A percentile compares a stretch with the other conserved stretches of the same genome.
phyloP scores from a whole-genome alignment of 2,797 vertebrate species.

The Percopsis omiscomaycus region DNA sequence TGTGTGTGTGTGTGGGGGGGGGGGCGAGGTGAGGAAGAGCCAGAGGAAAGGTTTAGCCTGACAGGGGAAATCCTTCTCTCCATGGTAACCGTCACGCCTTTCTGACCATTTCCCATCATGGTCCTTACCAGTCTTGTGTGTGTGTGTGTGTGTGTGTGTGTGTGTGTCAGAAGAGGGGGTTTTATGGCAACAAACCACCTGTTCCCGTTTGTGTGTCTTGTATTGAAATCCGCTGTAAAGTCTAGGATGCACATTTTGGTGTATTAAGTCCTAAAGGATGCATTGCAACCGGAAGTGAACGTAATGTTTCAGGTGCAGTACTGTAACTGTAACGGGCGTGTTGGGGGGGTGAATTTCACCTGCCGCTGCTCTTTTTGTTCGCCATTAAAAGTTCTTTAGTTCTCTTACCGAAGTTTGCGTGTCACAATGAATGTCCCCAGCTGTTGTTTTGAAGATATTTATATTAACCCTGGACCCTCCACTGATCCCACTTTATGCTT shows the following conservation, averaged over 20 bases:
- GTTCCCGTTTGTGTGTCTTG: no score
- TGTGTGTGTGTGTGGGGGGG: slow-evolving; percentile 42
- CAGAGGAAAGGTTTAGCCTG: slow-evolving; percentile 25
- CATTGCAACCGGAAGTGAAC: no score
- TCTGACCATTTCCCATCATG: slow-evolving; percentile 52
- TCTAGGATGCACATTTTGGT: not conserved
- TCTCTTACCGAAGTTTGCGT: no score
- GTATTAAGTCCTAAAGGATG: not conserved
- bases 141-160: not conserved
- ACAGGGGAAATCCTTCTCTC: slow-evolving; percentile 53
- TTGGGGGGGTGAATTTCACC: no score
- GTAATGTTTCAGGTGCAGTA: no score
- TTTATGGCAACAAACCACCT: not conserved
- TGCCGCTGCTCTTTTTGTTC: no score
- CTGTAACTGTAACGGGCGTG: no score
- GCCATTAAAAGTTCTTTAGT: no score
- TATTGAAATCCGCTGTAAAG: not conserved
- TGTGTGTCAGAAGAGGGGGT: not conserved
- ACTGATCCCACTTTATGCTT: no score
- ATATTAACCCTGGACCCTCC: no score
- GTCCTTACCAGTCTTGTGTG: slow-evolving; percentile 19
- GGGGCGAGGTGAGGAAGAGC: not conserved
- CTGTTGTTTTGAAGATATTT: no score
- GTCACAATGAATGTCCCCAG: no score
- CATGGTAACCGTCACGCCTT: slow-evolving; percentile 60